Evolutionary conservation across 2,113 vertebrate genomes (phyloP), one percentile per base, ranked within the genome.

Genomic region (Rhabdornis inornatus): DNA sequence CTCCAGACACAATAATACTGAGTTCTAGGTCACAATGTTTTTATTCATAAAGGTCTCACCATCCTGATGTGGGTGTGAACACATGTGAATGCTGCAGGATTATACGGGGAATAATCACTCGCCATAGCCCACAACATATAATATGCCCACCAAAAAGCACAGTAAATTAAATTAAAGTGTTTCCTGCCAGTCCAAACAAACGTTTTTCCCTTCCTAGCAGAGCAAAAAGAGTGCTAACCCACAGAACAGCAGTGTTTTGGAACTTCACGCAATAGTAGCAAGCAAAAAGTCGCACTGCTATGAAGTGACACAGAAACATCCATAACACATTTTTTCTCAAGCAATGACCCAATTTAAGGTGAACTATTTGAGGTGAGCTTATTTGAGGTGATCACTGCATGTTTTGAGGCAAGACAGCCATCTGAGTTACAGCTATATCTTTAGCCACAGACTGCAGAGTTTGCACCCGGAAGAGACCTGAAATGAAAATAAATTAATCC

Each of bases 181-280:
- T 91, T 79, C 71, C 90, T 92, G 72, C 88, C 96, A 96, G 65
- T 74, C 65, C 72, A 96, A 94, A 94, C 86, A 96, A 87, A 91
- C 8, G 15, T 42, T 96, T 96, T 94, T 60, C 71, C 86, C 55
- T 72, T 92, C 69, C 82, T 90, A 97, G 85, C 69, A 56, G 56
- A 95, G 89, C 64, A 94, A 85, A 85, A 61, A 75, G 74, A 87
- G 61, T 50, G 57, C 63, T 96, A 83, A 95, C 89, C 77, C 85
- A 78, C 63, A 92, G 71, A 92, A 83, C 56, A 92, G 45, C 66
- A 76, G 79, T 70, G 44, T 70, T 95, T 95, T 83, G 93, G 74
- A 76, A 65, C 66, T 91, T 75, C 87, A 40, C 81, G 88, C 72
- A 95, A 92, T 70, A 94, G 75, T 15, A 91, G 49, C 49, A 77